Evolutionary conservation across 1,140 invertebrate genomes (phyloP), one percentile per base, ranked within the genome.

Genomic region (Eumaeus atala): DNA sequence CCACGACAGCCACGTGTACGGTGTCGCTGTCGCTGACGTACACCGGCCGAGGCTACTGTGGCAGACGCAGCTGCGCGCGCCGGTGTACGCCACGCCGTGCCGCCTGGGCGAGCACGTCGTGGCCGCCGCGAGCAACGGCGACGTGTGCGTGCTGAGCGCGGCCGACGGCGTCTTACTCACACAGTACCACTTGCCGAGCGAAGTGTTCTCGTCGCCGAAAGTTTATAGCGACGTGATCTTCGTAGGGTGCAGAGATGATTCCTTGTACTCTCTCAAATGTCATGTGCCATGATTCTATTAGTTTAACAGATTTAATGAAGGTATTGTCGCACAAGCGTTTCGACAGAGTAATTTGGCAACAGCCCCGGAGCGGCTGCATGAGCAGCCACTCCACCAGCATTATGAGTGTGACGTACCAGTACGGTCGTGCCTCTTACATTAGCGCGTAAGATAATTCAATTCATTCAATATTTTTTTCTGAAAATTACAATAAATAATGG

Each of bases 221-320:
- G 65, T 91, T 11, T 71, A 84, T 62, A 72, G 89, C 14, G 77
- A 90, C 70, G 80, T 84, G 9, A 67, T 93, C 51, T 85, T 90
- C 62, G 79, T 94, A 66, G 93, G 93, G 37, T 94, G 92, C 75
- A 89, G 93, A 80, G 91, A 94, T 87, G 90, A 95, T 77, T 86
- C 90, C 78, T 61, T 94, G 5, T 93, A 93, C 78, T 89, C 91
- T 73, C 73, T 93, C 16, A 86, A 74, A 84, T 82, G 85, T 71
- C 48, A 67, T 53, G 52, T 70, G 21, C 21, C 2, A 28, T 28
- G 21, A 28, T 28, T 28, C 21, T 3, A 28, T 28, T 28, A 28
- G 2, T n/a, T n/a, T n/a, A n/a, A n/a, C n/a, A n/a, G n/a, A n/a
- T n/a, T n/a, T n/a, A n/a, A n/a, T n/a, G n/a, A n/a, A n/a, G n/a